phyloP scores from a whole-genome alignment of 2,888 invertebrate species.

The Synanthedon tipuliformis region DNA sequence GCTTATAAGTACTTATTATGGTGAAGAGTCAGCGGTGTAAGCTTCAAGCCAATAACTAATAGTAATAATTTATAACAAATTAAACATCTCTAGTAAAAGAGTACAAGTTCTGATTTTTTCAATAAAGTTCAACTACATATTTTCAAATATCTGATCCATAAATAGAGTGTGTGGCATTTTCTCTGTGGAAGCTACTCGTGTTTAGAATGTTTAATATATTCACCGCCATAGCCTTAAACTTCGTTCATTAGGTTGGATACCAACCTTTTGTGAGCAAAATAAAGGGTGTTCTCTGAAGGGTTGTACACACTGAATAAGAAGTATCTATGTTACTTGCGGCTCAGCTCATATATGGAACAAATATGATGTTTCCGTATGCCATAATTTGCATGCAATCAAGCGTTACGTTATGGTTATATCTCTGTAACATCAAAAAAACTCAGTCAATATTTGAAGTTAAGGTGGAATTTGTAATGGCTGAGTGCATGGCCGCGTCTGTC shows the following conservation, averaged over 20 bases:
- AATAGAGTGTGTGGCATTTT: constrained; percentile 5
- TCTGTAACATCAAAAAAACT: no score
- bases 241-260: constrained; percentile 38
- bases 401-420: constrained; percentile 17
- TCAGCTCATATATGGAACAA: constrained; percentile 25
- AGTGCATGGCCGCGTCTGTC: no score
- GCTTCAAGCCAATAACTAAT: no score
- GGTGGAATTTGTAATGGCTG: no score
- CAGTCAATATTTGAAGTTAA: no score
- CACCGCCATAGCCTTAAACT: constrained; percentile 32
- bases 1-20: no score
- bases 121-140: no score
- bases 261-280: constrained; percentile 40
- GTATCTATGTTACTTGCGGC: constrained; percentile 14
- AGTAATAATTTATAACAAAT: no score
- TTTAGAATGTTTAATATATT: constrained; percentile 25
- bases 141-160: no score
- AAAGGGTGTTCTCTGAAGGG: constrained; percentile 38
- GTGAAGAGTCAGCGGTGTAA: no score
- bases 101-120: no score
- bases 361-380: constrained; percentile 39
- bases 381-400: constrained; percentile 50
- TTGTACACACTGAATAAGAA: constrained; percentile 17
- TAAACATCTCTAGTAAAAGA: no score
- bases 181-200: constrained; percentile 3